phyloP scores from a whole-genome alignment of 2,888 invertebrate species.

The Beris morrisii region DNA sequence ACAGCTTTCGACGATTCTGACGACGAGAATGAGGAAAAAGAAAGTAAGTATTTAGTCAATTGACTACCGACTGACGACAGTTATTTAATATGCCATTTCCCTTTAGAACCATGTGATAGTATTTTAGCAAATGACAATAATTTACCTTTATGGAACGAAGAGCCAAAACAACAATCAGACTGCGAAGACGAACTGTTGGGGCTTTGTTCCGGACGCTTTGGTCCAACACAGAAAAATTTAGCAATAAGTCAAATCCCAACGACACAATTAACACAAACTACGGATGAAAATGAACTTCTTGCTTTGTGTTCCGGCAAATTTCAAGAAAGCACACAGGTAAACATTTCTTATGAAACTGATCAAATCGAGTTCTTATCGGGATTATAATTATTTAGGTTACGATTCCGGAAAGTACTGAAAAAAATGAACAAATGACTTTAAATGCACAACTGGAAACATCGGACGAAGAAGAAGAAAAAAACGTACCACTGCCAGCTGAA shows the following conservation, averaged over 20 bases:
- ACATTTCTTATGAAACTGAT: neutral
- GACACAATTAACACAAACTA: slow-evolving; percentile 39
- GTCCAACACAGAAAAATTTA: slow-evolving; percentile 46
- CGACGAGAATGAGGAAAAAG: slow-evolving; percentile 46
- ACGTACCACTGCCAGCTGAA: slow-evolving; percentile 28
- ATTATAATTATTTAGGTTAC: neutral
- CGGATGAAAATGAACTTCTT: slow-evolving; percentile 59
- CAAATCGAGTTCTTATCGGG: neutral
- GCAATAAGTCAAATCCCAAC: slow-evolving; percentile 28
- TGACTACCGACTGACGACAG: neutral
- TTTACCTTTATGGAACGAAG: slow-evolving; percentile 4
- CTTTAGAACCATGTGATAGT: slow-evolving; percentile 1
- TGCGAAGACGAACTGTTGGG: slow-evolving; percentile 59
- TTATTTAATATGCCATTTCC: neutral
- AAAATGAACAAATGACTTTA: neutral
- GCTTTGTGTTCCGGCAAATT: slow-evolving; percentile 64
- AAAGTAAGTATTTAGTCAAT: slow-evolving; percentile 6
- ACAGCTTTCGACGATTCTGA: slow-evolving; percentile 51
- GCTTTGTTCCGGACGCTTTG: slow-evolving; percentile 64
- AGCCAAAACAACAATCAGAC: slow-evolving; percentile 26
- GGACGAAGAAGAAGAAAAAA: slow-evolving; percentile 50
- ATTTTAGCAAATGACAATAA: neutral
- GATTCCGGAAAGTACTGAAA: no score
- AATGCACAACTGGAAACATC: slow-evolving; percentile 18
- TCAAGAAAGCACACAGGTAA: slow-evolving; percentile 48